These are phyloP conservation scores for Boloria euphrosyne DNA, from an alignment of 2,888 invertebrate species.

Conservation along the genomic window DNA sequence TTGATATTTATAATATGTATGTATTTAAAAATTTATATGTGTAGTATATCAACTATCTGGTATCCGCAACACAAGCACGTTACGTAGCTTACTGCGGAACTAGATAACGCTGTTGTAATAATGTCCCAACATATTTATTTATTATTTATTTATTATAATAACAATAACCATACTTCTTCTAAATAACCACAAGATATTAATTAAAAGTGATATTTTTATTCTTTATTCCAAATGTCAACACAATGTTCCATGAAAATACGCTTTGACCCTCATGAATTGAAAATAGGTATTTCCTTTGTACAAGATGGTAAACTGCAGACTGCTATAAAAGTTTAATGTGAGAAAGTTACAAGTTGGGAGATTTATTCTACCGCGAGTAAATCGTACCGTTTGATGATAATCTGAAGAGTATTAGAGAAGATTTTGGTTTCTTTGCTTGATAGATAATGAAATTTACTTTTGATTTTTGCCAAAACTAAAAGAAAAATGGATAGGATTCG, in stretches of 20 bases:
- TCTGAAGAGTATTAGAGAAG: background rate
- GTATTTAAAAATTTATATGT: no score
- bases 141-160: no score
- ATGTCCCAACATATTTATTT: no score
- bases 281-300: constrained; percentile 16
- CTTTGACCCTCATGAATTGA: constrained; percentile 27
- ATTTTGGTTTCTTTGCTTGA: background rate
- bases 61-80: no score
- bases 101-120: no score
- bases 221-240: background rate
- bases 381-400: background rate
- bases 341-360: constrained; percentile 22
- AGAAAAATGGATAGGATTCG: no score
- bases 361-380: constrained; percentile 17
- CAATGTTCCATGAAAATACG: constrained; percentile 10
- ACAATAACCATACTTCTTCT: no score
- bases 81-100: no score
- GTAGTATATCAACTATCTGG: no score
- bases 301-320: constrained; percentile 21
- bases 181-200: no score
- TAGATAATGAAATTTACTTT: background rate
- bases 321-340: constrained; percentile 26
- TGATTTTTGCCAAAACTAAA: no score
- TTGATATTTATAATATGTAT: no score
- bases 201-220: background rate